Base-by-base conservation (phyloP, 2,888 invertebrate species). In the Bugulina stolonifera region DNA sequence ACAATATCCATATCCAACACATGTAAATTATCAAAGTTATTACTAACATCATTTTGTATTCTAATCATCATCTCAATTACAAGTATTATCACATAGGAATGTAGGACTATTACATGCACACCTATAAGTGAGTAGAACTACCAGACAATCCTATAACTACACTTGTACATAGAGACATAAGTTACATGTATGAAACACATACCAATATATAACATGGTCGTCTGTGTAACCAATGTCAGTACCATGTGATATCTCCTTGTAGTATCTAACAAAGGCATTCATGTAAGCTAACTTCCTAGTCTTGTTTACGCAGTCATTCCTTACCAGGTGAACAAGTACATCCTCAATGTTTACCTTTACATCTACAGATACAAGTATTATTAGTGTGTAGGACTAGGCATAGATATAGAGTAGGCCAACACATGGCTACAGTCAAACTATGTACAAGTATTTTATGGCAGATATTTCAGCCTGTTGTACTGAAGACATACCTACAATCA, bases 171-270 rank as follows among this genome's bases (percentile, higher is more conserved):
- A 3, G 5, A 23, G 5, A 57, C 27, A 25, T n/a, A n/a, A n/a
- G n/a, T n/a, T 57, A 23, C 3, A 23, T 25, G n/a, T 23, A 57
- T 23, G 10, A 14, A 14, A 57, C 5, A 82, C 87, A 86, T 86
- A 93, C 93, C 92, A 93, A 80, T 89, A 89, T 76, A 92, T 89
- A 79, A 95, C 88, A 83, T 95, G 93, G 84, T 92, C 91, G 75
- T 89, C 87, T 76, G 89, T 88, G 82, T 91, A 91, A 69, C 91
- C 91, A 78, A 91, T 87, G 78, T 88, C 87, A 75, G 84, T 85
- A 78, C 88, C 79, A 74, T 87, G 76, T 77, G 90, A 89, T 81
- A 87, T 82, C 89, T 89, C 64, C 79, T 87, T 86, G 76, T 90
- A 86, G 76, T 94, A 88, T 81, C 92, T 92, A 73, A 93, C 92